Conservation (phyloP, 37 sponge, comb jelly and placozoan genomes). For the Spongia lamella region DNA sequence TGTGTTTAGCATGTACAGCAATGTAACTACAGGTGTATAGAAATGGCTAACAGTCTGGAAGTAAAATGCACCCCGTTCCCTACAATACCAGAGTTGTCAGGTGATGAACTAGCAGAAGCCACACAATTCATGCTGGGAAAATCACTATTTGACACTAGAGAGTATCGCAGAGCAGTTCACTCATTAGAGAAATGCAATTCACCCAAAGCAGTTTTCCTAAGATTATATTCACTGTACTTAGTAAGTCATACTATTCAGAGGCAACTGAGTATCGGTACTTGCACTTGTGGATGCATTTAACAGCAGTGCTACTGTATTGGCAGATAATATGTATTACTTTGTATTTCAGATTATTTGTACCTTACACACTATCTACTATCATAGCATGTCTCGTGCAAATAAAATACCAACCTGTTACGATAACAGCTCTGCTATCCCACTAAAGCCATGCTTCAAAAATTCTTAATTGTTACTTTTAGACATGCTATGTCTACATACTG, state of each 20-base stretch:
- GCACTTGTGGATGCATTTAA: too few species aligned
- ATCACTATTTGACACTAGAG: constrained; percentile 63
- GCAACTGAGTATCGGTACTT: too few species aligned
- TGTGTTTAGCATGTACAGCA: too few species aligned
- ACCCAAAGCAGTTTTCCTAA: constrained; percentile 61
- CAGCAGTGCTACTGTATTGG: not conserved
- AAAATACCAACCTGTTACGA: too few species aligned
- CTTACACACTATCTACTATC: too few species aligned
- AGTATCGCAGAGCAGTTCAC: constrained; percentile 66
- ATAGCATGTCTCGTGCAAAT: too few species aligned
- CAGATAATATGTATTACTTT: not conserved
- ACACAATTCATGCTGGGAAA: constrained; percentile 33
- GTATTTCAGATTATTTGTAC: too few species aligned
- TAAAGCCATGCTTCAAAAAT: too few species aligned
- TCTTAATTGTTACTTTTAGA: too few species aligned
- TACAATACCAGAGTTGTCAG: constrained; percentile 19
- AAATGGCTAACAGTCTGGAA: constrained; percentile 63
- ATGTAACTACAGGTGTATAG: constrained; percentile 49
- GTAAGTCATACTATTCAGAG: too few species aligned
- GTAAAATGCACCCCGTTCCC: not conserved
- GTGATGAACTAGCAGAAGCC: constrained; percentile 25
- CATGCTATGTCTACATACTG: too few species aligned
- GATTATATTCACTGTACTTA: constrained; percentile 63
- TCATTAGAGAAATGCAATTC: constrained; percentile 50
- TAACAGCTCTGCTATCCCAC: too few species aligned